phyloP scores from a whole-genome alignment of 2,888 invertebrate genomes.

The Perizoma affinitatum region DNA sequence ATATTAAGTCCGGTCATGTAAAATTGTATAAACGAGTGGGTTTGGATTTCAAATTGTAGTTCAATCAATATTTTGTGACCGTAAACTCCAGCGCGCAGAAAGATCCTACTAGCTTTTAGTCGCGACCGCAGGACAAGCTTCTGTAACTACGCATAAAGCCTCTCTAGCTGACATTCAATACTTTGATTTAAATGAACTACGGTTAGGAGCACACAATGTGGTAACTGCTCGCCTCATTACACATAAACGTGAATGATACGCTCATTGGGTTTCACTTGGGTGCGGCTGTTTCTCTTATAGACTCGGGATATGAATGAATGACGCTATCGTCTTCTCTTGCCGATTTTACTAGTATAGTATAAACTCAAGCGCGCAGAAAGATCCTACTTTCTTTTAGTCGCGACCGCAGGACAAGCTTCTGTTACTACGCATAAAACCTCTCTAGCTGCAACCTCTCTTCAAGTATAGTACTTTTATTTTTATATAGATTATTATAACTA shows the following conservation, averaged over 20 bases:
- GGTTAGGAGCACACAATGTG: slow-evolving; percentile 47
- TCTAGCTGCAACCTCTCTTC: no score
- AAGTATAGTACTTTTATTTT: no score
- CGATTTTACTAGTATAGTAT: background rate
- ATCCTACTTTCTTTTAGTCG: slow-evolving; percentile 7
- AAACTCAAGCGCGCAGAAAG: background rate
- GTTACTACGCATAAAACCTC: slow-evolving; percentile 34
- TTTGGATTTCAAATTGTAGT: no score
- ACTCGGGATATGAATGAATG: slow-evolving; percentile 51
- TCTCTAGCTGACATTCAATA: slow-evolving; percentile 35
- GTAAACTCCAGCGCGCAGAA: slow-evolving; percentile 10
- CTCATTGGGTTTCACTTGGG: slow-evolving; percentile 48
- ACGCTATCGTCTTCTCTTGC: slow-evolving; percentile 27
- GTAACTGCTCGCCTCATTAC: slow-evolving; percentile 54
- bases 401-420: slow-evolving; percentile 36
- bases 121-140: slow-evolving; percentile 34
- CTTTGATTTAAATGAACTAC: slow-evolving; percentile 40
- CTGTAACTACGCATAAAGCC: slow-evolving; percentile 36
- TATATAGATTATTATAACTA: no score
- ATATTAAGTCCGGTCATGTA: background rate
- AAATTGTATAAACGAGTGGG: no score
- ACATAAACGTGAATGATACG: slow-evolving; percentile 51
- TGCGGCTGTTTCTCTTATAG: slow-evolving; percentile 52
- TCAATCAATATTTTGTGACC: background rate
- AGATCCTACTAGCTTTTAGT: slow-evolving; percentile 10